Percentiles rank a stretch among this genome's conserved stretches.
Evolutionary conservation across 1,140 invertebrate genomes (phyloP).

Genomic region (Pseudoatta argentina): DNA sequence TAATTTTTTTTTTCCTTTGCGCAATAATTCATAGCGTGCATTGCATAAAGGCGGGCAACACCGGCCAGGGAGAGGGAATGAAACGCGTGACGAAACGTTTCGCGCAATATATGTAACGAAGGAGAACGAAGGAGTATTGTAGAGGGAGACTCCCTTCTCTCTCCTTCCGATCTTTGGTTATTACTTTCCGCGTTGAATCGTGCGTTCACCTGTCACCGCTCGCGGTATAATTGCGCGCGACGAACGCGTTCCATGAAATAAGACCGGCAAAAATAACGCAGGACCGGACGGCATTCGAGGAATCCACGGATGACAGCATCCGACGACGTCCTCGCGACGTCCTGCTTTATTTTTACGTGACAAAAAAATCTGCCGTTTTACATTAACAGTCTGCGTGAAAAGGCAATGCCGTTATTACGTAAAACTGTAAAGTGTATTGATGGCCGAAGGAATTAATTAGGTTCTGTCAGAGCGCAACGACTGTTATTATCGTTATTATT

Average conservation of each 20-base stretch:
- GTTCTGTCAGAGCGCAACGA: background rate
- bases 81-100: slow-evolving; percentile 64
- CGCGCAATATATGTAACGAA: slow-evolving; percentile 60
- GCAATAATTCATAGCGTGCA: slow-evolving; percentile 57
- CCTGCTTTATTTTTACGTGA: slow-evolving; percentile 7
- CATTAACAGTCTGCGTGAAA: background rate
- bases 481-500: slow-evolving; percentile 5
- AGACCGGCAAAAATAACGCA: slow-evolving; percentile 9
- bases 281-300: slow-evolving; percentile 17
- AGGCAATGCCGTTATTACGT: background rate
- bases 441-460: background rate
- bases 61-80: slow-evolving; percentile 26
- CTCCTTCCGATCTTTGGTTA: slow-evolving; percentile 1
- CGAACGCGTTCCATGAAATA: slow-evolving; percentile 47
- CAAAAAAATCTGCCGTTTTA: background rate
- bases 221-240: slow-evolving; percentile 65
- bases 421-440: slow-evolving; percentile 4
- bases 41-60: slow-evolving; percentile 33
- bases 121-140: background rate
- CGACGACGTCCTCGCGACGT: background rate
- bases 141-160: background rate
- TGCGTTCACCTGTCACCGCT: slow-evolving; percentile 63
- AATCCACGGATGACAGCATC: slow-evolving; percentile 50
- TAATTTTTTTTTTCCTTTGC: slow-evolving; percentile 51
- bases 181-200: slow-evolving; percentile 64